These are phyloP conservation scores for Pseudorhiza aurosa DNA, from an alignment of 30 jellyfish, hydroid and myxozoan species.

Conservation along the genomic window DNA sequence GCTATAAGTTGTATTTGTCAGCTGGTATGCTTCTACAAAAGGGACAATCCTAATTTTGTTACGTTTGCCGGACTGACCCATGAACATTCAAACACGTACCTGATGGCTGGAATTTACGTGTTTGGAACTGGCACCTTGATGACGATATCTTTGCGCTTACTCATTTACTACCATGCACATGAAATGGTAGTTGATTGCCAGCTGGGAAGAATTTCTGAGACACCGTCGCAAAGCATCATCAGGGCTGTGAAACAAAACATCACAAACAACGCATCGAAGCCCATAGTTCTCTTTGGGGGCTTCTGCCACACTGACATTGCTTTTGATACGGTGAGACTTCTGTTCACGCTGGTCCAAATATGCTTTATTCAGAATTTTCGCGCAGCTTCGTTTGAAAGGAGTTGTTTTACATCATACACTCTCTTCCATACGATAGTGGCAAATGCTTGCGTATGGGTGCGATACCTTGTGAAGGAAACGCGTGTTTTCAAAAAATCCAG, in stretches of 20 bases:
- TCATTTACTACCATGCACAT: slow-evolving; percentile 32
- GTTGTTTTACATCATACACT: slow-evolving; percentile 1
- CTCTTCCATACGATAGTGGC: slow-evolving; percentile 39
- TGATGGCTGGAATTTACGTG: slow-evolving; percentile 58
- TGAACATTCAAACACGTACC: slow-evolving; percentile 35
- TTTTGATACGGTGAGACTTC: slow-evolving; percentile 12
- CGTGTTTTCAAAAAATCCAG: neutral
- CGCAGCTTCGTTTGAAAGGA: slow-evolving; percentile 27
- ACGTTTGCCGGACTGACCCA: neutral
- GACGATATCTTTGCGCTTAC: slow-evolving; percentile 13
- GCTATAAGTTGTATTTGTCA: slow-evolving; percentile 5
- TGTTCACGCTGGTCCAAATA: slow-evolving; percentile 37
- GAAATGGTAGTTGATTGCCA: neutral
- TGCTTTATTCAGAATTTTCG: slow-evolving; percentile 43
- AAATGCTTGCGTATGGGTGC: slow-evolving; percentile 47
- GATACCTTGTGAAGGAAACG: slow-evolving; percentile 48
- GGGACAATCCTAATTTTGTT: neutral
- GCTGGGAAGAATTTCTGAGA: neutral
- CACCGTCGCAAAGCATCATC: neutral
- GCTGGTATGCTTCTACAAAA: slow-evolving; percentile 2
- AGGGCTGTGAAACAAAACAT: neutral
- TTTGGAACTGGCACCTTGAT: slow-evolving; percentile 62
- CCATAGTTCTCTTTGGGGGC: neutral
- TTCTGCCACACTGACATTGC: slow-evolving; percentile 37
- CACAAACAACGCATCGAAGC: neutral